Base-by-base conservation (phyloP, 2,888 invertebrate species). In the Seira sanloemensis region DNA sequence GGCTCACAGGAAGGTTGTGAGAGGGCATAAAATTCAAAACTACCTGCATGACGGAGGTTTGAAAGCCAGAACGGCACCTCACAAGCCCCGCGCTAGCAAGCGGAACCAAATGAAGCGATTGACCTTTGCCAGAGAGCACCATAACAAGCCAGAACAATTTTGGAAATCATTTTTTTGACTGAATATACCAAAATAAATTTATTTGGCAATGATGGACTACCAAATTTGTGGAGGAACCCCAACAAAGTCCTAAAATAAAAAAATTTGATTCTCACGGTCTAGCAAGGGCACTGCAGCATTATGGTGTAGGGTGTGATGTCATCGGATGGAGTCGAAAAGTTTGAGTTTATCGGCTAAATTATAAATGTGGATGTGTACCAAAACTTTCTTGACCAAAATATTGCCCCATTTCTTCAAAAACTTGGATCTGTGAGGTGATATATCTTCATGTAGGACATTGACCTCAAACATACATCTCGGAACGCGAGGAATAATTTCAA, bases 371-470 rank as follows among this genome's bases (percentile, higher is more conserved):
- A 74, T 0, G 46, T 46, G 0, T 84, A 80, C 65, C 12, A 27
- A 2, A 67, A 58, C 54, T 69, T 84, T 16, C 27, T 84, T 19
- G 26, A 21, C 1, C 2, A 24, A 46, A 80, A 84, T 66, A 1
- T 80, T 9, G 65, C 62, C 24, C 7, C 24, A 62, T 74, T 80
- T 0, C 67, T 19, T 5, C 7, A 7, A 50, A 79, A 76, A 50
- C 24, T 84, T 5, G 71, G 76, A 19, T n/a, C 74, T 18, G 58
- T 78, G 1, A 12, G 66, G 19, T 2, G 46, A 1, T 76, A 23
- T 27, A 65, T 66, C 25, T 76, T 85, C 21, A 81, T 77, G 27
- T 68, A 82, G 24, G 85, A 78, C 73, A 85, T 82, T 23, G 85
- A 81, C 19, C 81, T 77, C 0, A 82, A 81, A 62, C 85, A 85